phyloP scores from a whole-genome alignment of 1,140 invertebrate species.

The Acromyrmex echinatior region DNA sequence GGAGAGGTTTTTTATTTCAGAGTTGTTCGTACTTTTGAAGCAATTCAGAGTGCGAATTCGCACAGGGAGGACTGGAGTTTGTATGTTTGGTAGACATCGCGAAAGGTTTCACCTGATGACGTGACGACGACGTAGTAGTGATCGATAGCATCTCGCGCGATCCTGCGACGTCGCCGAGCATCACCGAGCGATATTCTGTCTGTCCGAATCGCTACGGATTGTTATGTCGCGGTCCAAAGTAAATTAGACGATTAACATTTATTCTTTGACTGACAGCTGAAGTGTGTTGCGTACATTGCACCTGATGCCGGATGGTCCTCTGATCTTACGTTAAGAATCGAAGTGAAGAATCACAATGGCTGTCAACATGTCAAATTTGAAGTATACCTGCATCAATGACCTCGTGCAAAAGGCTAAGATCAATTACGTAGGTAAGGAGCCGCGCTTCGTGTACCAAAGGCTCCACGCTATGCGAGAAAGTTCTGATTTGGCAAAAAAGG shows the following conservation, averaged over 20 bases:
- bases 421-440: slow-evolving; percentile 59
- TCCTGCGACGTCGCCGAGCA: not conserved
- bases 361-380: slow-evolving; percentile 48
- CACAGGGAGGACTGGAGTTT: not conserved
- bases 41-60: not conserved
- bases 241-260: slow-evolving; percentile 38
- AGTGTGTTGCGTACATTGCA: not conserved
- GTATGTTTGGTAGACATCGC: not conserved
- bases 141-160: not conserved
- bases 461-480: slow-evolving; percentile 88
- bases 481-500: slow-evolving; percentile 86
- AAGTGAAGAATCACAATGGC: not conserved
- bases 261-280: not conserved
- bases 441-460: slow-evolving; percentile 83
- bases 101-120: not conserved
- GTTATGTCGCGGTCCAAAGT: slow-evolving; percentile 10
- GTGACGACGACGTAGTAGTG: slow-evolving; percentile 6
- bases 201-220: not conserved
- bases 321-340: not conserved
- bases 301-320: not conserved
- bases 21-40: too few species aligned
- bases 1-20: too few species aligned
- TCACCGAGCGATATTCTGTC: not conserved
- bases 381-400: slow-evolving; percentile 46
- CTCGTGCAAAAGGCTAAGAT: slow-evolving; percentile 62